Evolutionary conservation across 2,113 vertebrate genomes (phyloP), one percentile per base, ranked within the genome.

Genomic region (Aegithalos caudatus): DNA sequence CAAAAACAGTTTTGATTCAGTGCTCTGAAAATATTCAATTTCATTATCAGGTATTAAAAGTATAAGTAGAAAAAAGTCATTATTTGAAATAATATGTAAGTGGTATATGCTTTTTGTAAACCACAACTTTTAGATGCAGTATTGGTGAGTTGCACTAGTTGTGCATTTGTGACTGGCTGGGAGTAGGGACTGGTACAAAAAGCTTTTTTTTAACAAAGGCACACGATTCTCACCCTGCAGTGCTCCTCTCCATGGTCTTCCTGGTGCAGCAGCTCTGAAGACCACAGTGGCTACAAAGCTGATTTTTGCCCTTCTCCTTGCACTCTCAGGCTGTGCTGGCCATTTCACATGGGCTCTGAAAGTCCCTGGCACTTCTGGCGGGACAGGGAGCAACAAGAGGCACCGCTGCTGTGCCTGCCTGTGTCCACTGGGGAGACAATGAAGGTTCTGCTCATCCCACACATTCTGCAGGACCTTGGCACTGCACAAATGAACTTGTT

Each of bases 401-500:
- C 69, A 40, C 5, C 8, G 1, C 11, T 22, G 21, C 67, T 38
- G 27, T 29, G 35, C 48, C 27, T 51, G 19, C 37, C 24, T 18
- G 28, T 31, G 35, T 13, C 31, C 48, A 2, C 35, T 31, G 28
- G 48, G 48, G 33, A 20, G 20, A 17, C 11, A 29, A 17, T 1
- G 37, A 53, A 18, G 28, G 3, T 24, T 24, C 37, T 40, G 67
- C 37, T 53, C 28, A 3, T 24, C 6, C 11, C 67, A 53, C 37
- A 40, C 6, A 2, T 28, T 71, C 28, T 31, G 6, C 48, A 40
- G 21, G 37, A 8, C 35, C 31, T 24, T 31, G 67, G 37, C 48
- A 29, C 4, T 0, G 0, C 45, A 22, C 9, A 69, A 50, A 50
- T 69, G 66, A 21, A 50, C 19, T 37, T 1, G 1, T 21, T 37